Base-by-base conservation (phyloP, 2,113 vertebrate genomes). In the Typhlomys cinereus region DNA sequence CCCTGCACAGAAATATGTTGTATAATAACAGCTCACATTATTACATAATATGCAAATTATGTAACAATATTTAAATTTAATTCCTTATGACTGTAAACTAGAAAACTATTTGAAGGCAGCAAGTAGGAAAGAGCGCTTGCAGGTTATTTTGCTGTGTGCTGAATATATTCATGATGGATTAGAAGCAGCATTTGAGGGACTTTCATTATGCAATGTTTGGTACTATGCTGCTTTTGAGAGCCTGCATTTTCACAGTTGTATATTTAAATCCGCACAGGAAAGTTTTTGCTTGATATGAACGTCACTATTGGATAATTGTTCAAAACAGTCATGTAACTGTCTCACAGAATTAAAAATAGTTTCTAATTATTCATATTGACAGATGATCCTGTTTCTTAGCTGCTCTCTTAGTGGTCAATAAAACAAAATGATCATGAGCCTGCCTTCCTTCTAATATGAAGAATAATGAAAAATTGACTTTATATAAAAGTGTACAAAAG, bases 341-440 rank as follows among this genome's bases (percentile, higher is more conserved):
- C 91, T 85, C n/a, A 93, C 39, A 20, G 4, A 79, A 67, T 34
- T 57, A 41, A 96, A 95, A 75, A 87, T 66, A 39, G 6, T 6
- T 46, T 89, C 18, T 25, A n/a, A 78, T 73, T 85, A 66, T 90
- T 27, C 83, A 96, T 96, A 78, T 84, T 93, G 94, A 90, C 76
- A 87, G 34, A 41, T 69, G 89, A 69, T 92, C 93, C 78, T 84
- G 8, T 66, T 84, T 62, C 79, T 76, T 89, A 90, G 25, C 23
- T 88, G 20, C 3, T 84, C 3, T 84, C 39, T 87, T 75, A 84
- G 93, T 90, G 69, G 81, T 96, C 54, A 94, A 50, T 21, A 83
- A 71, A 27, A 76, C 54, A 89, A 94, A 92, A 86, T 54, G 46
- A 82, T 64, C 50, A 90, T 54, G 20, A 67, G 88, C 29, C 87